Evolutionary conservation across 2,888 invertebrate genomes (phyloP), one percentile per base, ranked within the genome.

Genomic region (Sminthurides aquaticus): DNA sequence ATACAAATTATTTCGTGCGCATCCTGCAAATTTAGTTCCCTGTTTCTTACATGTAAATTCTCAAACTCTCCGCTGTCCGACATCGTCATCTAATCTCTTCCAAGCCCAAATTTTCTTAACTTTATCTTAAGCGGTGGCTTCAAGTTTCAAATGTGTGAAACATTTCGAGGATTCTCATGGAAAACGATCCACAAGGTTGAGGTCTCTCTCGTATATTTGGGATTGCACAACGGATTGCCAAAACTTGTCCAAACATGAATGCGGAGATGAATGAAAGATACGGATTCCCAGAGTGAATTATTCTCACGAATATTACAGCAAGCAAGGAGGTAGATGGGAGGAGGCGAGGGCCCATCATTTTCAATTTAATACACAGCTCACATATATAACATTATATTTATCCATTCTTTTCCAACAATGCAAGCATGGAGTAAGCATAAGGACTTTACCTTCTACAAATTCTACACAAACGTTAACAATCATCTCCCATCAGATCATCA

Each of bases 111-210:
- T 34, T 5, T 34, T 34, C 8, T 15, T 11, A 15, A 11, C 8
- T 15, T 11, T 11, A 34, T 34, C 43, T 15, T 34, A 15, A 5
- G 43, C 15, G 8, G 43, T 34, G 15, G n/a, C 27, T n/a, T n/a
- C n/a, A n/a, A 64, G n/a, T 3, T 27, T 57, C 34, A 34, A 22
- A 49, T 49, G 25, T 43, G 43, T 1, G 43, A 34, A n/a, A n/a
- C n/a, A 34, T 34, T 34, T 34, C 15, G 5, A 15, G 8, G 43
- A 34, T 11, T 34, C 43, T 34, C 43, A 34, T 15, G 43, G 43
- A 34, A 34, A 34, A 15, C 15, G 43, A 34, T 5, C 43, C 15
- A 15, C 43, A 34, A 34, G 43, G 43, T 34, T 34, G 43, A 34
- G 43, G 43, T 34, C 43, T 34, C 43, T 34, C 43, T 15, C 43